phyloP scores from a whole-genome alignment of 1,140 invertebrate species.

The Caenorhabditis brenneri region DNA sequence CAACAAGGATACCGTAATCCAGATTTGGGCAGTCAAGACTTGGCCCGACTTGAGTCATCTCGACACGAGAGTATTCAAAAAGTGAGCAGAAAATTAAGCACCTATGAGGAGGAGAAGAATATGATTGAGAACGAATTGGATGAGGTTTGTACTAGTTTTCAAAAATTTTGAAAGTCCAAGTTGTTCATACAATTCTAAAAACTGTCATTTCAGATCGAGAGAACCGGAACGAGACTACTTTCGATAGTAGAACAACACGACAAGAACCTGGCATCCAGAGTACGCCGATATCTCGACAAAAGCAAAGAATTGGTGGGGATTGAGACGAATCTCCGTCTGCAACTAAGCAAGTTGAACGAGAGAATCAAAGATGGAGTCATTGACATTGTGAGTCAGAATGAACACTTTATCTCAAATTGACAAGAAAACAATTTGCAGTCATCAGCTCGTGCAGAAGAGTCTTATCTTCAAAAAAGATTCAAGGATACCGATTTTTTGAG shows the following conservation, averaged over 20 bases:
- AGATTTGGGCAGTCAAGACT: slow-evolving; percentile 33
- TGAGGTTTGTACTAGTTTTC: neutral
- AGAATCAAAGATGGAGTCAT: slow-evolving; percentile 21
- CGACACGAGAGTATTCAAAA: slow-evolving; percentile 28
- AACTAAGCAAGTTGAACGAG: slow-evolving; percentile 17
- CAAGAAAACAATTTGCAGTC: neutral
- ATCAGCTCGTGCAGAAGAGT: slow-evolving; percentile 15
- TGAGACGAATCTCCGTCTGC: slow-evolving; percentile 30
- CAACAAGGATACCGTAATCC: slow-evolving; percentile 47
- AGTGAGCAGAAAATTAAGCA: neutral
- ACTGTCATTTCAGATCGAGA: neutral
- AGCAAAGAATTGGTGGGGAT: slow-evolving; percentile 44
- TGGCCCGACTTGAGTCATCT: neutral
- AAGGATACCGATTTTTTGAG: slow-evolving; percentile 10
- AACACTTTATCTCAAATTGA: neutral
- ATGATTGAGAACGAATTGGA: neutral
- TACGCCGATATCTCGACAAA: slow-evolving; percentile 28
- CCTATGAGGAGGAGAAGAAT: slow-evolving; percentile 6
- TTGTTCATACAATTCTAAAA: too few species aligned
- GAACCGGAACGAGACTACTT: slow-evolving; percentile 12
- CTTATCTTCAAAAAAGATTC: slow-evolving; percentile 11
- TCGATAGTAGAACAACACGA: slow-evolving; percentile 17
- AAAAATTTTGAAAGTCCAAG: too few species aligned
- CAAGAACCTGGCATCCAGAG: neutral
- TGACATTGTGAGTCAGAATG: slow-evolving; percentile 44